Percentiles rank a stretch among this genome's conserved stretches.
Conservation (phyloP, 2,888 invertebrate species). For the Hymenopus coronatus region DNA sequence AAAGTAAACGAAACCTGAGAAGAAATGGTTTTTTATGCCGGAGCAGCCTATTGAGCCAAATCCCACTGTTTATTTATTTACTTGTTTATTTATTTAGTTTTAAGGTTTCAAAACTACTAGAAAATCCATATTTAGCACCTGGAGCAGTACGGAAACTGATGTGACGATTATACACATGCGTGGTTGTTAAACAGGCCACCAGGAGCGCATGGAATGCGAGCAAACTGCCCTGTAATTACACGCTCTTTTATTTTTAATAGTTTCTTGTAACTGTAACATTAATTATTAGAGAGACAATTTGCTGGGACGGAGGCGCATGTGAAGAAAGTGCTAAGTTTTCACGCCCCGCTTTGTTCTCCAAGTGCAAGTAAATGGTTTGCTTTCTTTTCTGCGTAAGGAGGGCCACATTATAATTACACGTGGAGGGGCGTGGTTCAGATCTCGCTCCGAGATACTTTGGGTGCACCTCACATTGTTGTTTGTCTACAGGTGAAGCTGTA, state of each 20-base stretch:
- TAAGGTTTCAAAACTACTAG: too few species aligned
- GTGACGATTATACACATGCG: neutral
- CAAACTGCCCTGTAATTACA: neutral
- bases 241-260: neutral
- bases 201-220: neutral
- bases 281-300: neutral
- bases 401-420: neutral
- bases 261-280: neutral
- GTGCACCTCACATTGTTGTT: neutral
- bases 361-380: slow-evolving; percentile 5
- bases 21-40: too few species aligned
- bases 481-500: neutral
- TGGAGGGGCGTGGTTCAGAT: neutral
- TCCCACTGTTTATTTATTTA: too few species aligned
- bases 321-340: neutral
- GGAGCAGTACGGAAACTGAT: too few species aligned
- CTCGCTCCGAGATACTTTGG: neutral
- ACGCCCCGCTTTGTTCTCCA: neutral
- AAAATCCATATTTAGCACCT: too few species aligned
- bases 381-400: neutral
- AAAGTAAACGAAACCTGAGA: too few species aligned
- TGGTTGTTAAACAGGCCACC: neutral
- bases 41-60: too few species aligned
- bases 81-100: too few species aligned
- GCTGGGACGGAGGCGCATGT: neutral